phyloP scores from a whole-genome alignment of 2,888 invertebrate genomes.

The Hypercompe scribonia region DNA sequence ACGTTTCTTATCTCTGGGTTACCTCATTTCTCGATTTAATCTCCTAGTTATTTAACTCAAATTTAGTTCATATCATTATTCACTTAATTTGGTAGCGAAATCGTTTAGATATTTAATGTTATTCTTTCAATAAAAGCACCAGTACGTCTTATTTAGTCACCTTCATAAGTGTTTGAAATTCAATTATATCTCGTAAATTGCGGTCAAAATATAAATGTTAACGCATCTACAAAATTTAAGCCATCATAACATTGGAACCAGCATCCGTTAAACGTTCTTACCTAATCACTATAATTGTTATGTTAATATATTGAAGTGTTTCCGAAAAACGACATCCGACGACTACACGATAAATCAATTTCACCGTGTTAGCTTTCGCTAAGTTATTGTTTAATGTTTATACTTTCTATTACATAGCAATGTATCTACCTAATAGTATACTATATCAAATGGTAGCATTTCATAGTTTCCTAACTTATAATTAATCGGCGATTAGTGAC shows the following conservation, averaged over 20 bases:
- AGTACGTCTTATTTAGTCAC: neutral
- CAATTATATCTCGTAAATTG: neutral
- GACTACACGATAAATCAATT: slow-evolving; percentile 82
- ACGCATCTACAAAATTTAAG: slow-evolving; percentile 32
- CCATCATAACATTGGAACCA: slow-evolving; percentile 51
- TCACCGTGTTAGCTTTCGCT: slow-evolving; percentile 83
- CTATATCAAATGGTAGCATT: slow-evolving; percentile 78
- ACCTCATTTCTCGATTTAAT: too few relatives aligned
- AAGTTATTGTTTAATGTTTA: slow-evolving; percentile 85
- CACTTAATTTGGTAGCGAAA: too few relatives aligned
- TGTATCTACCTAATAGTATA: slow-evolving; percentile 68
- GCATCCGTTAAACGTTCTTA: slow-evolving; percentile 67
- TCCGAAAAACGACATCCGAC: slow-evolving; percentile 78
- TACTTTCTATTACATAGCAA: slow-evolving; percentile 80
- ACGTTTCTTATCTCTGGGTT: too few relatives aligned
- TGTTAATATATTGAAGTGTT: slow-evolving; percentile 81
- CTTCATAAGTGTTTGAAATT: neutral
- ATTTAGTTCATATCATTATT: too few relatives aligned
- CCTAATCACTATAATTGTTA: slow-evolving; percentile 82
- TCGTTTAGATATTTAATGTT: too few relatives aligned
- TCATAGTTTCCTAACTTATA: slow-evolving; percentile 73
- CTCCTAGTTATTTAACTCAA: too few relatives aligned
- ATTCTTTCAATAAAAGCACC: too few relatives aligned
- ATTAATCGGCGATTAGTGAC: slow-evolving; percentile 67
- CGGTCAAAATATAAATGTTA: slow-evolving; percentile 21